Percentiles rank a stretch among this genome's conserved stretches.
Conservation (phyloP, 2,888 invertebrate genomes). For the Caenorhabditis wallacei region DNA sequence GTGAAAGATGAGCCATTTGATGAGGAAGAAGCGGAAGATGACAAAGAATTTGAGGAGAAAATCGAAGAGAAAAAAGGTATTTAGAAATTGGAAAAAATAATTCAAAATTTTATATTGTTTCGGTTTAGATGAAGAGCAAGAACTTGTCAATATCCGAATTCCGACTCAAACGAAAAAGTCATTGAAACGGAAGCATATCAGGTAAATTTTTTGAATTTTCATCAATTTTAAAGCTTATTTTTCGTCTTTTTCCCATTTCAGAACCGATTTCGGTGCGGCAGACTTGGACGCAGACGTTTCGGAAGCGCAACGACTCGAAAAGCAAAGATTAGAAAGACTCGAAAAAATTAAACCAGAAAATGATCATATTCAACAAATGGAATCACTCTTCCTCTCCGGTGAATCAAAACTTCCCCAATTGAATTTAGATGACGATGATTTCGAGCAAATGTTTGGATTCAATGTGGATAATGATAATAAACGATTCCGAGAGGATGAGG, state of each 20-base stretch:
- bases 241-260: slow-evolving; percentile 22
- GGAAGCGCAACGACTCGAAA: slow-evolving; percentile 73
- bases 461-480: slow-evolving; percentile 45
- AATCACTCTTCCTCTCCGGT: slow-evolving; percentile 49
- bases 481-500: background rate
- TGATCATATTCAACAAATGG: slow-evolving; percentile 69
- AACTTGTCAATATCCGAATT: slow-evolving; percentile 61
- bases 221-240: background rate
- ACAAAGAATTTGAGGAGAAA: background rate
- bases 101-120: too few species aligned
- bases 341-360: slow-evolving; percentile 63
- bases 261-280: slow-evolving; percentile 67
- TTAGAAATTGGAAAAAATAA: background rate
- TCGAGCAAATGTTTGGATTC: slow-evolving; percentile 38
- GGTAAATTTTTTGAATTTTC: slow-evolving; percentile 32
- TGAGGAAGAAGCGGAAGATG: background rate
- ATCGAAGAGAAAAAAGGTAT: slow-evolving; percentile 2
- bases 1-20: slow-evolving; percentile 14
- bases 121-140: slow-evolving; percentile 24
- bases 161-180: slow-evolving; percentile 67
- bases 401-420: slow-evolving; percentile 59
- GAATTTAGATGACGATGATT: slow-evolving; percentile 48
- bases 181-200: slow-evolving; percentile 67
- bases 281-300: slow-evolving; percentile 46
- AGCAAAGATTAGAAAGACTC: slow-evolving; percentile 74